Base-by-base conservation (phyloP, 2,113 vertebrate genomes). In the Pica pica region DNA sequence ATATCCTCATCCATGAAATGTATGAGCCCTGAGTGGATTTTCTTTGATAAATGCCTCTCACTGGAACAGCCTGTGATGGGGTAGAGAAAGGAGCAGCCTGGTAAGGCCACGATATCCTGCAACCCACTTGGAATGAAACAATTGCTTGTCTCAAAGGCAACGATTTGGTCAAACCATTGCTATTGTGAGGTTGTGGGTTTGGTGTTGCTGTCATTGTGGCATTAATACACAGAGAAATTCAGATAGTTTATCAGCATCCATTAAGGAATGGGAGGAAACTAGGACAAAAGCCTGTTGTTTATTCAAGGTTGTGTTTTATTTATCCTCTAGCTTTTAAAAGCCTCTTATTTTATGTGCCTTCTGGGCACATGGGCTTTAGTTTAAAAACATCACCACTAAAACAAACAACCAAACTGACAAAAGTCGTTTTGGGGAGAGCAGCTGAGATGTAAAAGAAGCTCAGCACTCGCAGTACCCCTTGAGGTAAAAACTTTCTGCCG, bases 191-290 rank as follows among this genome's bases (percentile, higher is more conserved):
- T 50, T 69, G 67, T 56, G 90, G 81, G 73, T 83, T 81, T 96
- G 31, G 5, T 28, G 71, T 85, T 75, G 73, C 92, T 84, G 88
- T 44, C 82, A 83, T 37, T 73, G 60, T 82, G 52, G 46, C 69
- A 37, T 95, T 87, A 85, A 97, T 84, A 53, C 22, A 57, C 67
- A 20, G 56, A 92, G 88, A 94, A 94, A 85, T 90, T 93, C 91
- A 96, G 89, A 86, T 64, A 89, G 76, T 97, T 98, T 97, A 96
- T 97, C 91, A 61, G 74, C 89, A 86, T 93, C 96, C 97, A 96
- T 97, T 89, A 96, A 97, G 95, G 95, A 97, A 96, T 87, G 95
- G 96, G 93, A 97, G 96, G 96, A 96, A 96, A 96, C 93, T n/a
- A 80, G 92, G 90, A 95, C 91, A 96, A 93, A 97, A 91, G 85